Evolutionary conservation across 2,113 vertebrate genomes (phyloP).

Genomic region (Hylia prasina): DNA sequence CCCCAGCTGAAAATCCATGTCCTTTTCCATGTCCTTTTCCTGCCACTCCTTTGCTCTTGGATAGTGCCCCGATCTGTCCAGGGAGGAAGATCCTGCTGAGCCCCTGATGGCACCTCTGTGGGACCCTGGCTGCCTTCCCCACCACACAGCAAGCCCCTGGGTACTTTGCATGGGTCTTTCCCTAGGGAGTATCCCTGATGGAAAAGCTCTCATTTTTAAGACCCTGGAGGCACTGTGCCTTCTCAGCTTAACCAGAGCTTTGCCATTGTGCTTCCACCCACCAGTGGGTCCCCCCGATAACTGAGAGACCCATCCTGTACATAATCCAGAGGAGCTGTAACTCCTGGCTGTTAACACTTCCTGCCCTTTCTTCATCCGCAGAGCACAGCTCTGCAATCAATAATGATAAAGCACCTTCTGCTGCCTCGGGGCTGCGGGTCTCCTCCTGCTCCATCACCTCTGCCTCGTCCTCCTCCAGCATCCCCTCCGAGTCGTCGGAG

Average conservation of each 20-base stretch:
- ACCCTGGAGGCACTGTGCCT: neutral
- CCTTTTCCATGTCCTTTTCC: neutral
- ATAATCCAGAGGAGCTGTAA: neutral
- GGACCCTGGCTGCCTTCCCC: neutral
- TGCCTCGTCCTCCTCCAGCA: conserved; percentile 72
- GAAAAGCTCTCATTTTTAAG: conserved; percentile 29
- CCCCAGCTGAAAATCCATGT: neutral
- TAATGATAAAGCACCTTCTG: conserved; percentile 73
- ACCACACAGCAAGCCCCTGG: rapidly evolving
- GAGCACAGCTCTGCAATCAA: neutral
- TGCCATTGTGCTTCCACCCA: neutral
- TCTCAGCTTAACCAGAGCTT: neutral
- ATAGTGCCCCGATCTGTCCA: rapidly evolving
- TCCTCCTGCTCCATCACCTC: conserved; percentile 70
- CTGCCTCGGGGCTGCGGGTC: conserved; percentile 35
- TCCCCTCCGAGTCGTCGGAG: conserved; percentile 76
- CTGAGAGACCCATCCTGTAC: neutral
- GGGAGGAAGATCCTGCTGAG: neutral
- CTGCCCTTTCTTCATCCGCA: conserved; percentile 19
- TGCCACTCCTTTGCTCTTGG: neutral
- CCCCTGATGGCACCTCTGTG: no score
- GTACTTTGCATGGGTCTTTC: neutral
- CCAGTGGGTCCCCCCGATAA: neutral
- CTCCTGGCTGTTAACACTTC: conserved; percentile 38
- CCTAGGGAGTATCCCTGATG: neutral